Evolutionary conservation across 2,113 vertebrate genomes (phyloP).

Genomic region (Pangasianodon gigas): DNA sequence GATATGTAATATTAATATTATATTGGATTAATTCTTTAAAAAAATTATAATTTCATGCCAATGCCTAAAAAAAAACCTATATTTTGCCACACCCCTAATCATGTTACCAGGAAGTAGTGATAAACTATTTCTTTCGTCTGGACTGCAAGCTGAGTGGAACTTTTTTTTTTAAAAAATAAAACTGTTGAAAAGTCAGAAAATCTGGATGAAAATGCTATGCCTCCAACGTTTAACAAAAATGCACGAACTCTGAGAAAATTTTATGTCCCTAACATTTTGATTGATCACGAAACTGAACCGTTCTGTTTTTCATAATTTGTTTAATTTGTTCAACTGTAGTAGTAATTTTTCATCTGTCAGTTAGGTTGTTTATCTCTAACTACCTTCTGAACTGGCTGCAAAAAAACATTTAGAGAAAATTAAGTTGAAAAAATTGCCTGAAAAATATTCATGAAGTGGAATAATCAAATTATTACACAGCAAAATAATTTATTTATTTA

Average conservation of each 20-base stretch:
- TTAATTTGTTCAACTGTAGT: background rate
- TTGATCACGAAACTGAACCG: background rate
- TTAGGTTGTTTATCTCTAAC: background rate
- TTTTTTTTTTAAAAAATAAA: too few relatives aligned
- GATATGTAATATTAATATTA: too few relatives aligned
- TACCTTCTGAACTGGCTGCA: background rate
- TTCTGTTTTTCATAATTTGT: background rate
- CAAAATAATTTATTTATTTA: background rate
- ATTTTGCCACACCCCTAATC: background rate
- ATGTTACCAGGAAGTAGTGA: background rate
- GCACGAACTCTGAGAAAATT: background rate
- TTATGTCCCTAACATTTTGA: background rate
- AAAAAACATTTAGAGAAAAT: background rate
- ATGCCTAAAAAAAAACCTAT: too few relatives aligned
- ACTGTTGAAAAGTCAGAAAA: too few relatives aligned
- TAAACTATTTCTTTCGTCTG: background rate
- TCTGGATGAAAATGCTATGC: too few relatives aligned
- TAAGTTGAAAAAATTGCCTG: too few relatives aligned
- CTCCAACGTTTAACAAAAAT: background rate
- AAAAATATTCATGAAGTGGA: background rate
- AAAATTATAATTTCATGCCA: too few relatives aligned
- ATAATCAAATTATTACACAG: background rate
- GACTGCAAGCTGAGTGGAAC: background rate
- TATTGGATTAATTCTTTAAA: too few relatives aligned
- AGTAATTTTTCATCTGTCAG: background rate